A percentile compares a stretch with the other conserved stretches of the same genome.
phyloP scores from a whole-genome alignment of 2,797 vertebrate genomes.

The Helarctos malayanus region DNA sequence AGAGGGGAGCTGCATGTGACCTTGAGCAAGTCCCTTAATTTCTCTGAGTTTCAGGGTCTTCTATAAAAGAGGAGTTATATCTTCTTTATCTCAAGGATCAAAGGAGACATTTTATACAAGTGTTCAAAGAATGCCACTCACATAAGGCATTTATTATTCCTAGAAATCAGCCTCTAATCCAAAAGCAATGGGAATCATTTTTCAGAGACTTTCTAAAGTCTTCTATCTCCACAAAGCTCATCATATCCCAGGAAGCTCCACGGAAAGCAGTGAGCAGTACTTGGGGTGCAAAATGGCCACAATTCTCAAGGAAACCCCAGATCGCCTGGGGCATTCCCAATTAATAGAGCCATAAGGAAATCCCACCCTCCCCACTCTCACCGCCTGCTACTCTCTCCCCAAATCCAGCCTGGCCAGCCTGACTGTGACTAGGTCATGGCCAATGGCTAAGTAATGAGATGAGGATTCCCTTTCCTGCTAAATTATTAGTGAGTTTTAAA shows the following conservation, averaged over 20 bases:
- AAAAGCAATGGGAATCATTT: slow-evolving; percentile 33
- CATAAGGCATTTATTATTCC: slow-evolving; percentile 27
- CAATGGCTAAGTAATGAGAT: neutral
- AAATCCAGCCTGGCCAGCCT: neutral
- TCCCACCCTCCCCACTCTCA: neutral
- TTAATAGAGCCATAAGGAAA: neutral
- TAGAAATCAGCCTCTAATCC: neutral
- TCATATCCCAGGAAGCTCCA: neutral
- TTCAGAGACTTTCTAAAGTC: slow-evolving; percentile 28
- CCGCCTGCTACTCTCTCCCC: too few species aligned
- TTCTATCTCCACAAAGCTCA: slow-evolving; percentile 27
- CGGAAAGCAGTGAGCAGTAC: neutral
- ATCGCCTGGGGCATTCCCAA: neutral
- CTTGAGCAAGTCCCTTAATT: slow-evolving; percentile 20
- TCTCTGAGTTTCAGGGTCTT: neutral
- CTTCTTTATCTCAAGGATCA: slow-evolving; percentile 40
- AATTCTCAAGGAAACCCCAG: neutral
- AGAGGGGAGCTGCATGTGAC: neutral
- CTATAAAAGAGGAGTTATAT: neutral
- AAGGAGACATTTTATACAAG: slow-evolving; percentile 20
- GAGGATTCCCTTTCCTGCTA: neutral
- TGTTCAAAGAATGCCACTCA: neutral
- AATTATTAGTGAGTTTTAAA: neutral
- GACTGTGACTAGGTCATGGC: neutral
- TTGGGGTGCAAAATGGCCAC: neutral